Evolutionary conservation across 2,888 invertebrate genomes (phyloP).

Genomic region (Hermodice carunculata): DNA sequence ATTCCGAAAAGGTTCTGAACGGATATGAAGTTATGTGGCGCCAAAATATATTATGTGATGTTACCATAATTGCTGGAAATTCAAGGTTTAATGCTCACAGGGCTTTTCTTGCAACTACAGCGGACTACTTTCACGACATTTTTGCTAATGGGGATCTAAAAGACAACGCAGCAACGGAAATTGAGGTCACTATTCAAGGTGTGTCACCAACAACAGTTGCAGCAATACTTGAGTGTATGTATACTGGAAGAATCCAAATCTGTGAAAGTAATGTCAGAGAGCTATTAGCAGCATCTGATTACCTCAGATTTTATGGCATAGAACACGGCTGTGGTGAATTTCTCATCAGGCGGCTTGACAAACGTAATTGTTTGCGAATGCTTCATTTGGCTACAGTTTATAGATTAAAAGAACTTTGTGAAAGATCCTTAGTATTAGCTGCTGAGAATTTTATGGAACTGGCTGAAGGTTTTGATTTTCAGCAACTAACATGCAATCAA

Average conservation of each 20-base stretch:
- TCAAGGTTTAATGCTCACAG: conserved; percentile 45
- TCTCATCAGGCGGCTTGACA: conserved; percentile 40
- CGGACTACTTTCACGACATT: conserved; percentile 51
- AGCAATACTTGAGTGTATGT: conserved; percentile 49
- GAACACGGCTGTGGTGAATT: conserved; percentile 50
- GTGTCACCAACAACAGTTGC: conserved; percentile 38
- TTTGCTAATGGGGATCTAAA: conserved; percentile 30
- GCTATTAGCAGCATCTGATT: conserved; percentile 42
- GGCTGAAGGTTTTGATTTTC: conserved; percentile 40
- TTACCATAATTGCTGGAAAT: conserved; percentile 40
- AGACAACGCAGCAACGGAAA: conserved; percentile 1
- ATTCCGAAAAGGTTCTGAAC: conserved; percentile 37
- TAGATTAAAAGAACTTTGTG: conserved; percentile 36
- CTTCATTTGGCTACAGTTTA: conserved; percentile 45
- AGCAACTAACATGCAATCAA: conserved; percentile 43
- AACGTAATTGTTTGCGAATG: conserved; percentile 48
- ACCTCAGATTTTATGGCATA: conserved; percentile 45
- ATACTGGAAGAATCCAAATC: conserved; percentile 48
- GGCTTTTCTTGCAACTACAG: conserved; percentile 48
- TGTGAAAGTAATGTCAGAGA: conserved; percentile 46
- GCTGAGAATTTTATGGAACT: conserved; percentile 46
- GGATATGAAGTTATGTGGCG: conserved; percentile 54
- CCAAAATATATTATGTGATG: conserved; percentile 50
- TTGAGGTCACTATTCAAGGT: conserved; percentile 41
- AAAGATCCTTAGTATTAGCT: conserved; percentile 41